A percentile compares a stretch with the other conserved stretches of the same genome.
Evolutionary conservation across 2,113 vertebrate genomes (phyloP).

Genomic region (Litocranius walleri): DNA sequence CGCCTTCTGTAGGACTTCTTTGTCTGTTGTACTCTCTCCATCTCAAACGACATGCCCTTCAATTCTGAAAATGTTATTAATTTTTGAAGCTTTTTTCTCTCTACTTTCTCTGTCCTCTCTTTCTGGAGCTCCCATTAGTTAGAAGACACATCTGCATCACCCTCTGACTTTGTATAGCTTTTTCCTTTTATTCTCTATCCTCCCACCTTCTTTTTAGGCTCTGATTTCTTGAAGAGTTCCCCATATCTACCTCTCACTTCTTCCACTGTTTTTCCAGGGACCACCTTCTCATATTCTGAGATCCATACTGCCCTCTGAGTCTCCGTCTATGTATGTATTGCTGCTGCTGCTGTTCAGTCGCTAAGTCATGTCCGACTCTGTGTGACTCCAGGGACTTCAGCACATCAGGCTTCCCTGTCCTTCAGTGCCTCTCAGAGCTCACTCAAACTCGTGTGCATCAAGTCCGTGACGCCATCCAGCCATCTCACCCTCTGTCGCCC

Average conservation of each 20-base stretch:
- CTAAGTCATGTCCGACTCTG: accelerated
- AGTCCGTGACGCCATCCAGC: not conserved
- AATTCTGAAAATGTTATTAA: not conserved
- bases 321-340: accelerated
- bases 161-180: not conserved
- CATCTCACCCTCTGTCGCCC: not conserved
- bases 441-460: accelerated
- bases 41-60: not conserved
- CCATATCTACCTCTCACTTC: not conserved
- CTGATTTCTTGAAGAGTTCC: not conserved
- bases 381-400: not conserved
- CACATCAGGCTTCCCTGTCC: not conserved
- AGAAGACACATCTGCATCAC: not conserved
- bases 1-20: not conserved
- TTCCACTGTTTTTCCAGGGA: not conserved
- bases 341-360: not conserved
- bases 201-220: not conserved
- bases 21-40: not conserved
- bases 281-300: not conserved
- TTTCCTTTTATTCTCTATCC: not conserved
- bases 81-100: not conserved
- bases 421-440: accelerated
- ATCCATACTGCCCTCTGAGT: not conserved
- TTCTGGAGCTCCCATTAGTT: not conserved
- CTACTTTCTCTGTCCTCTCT: not conserved